Evolutionary conservation across 2,888 invertebrate genomes (phyloP), one percentile per base, ranked within the genome.

Genomic region (Pollenia labialis): DNA sequence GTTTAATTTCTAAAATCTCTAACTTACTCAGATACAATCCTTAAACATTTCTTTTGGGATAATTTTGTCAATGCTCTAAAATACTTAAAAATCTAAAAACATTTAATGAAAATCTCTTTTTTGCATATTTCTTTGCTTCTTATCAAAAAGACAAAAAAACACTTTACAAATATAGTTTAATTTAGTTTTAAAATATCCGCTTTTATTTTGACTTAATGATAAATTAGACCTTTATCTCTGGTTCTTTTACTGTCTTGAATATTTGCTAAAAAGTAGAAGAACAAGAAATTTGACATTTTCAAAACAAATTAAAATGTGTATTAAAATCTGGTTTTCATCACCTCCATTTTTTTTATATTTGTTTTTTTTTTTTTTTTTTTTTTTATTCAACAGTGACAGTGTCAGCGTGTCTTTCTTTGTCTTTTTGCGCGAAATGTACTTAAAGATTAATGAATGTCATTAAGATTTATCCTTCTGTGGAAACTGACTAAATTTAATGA

Each of bases 361-460:
- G 10, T 18, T 40, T 40, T 18, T 23, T 23, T 23, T 1, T 23
- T 23, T 9, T 60, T 11, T 32, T 32, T 32, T 32, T 0, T 32
- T 32, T 32, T 32, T 32, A 6, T 32, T 32, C 32, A 32, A 32
- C 42, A 50, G 48, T 18, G 44, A 54, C 58, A 54, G 18, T 62
- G 54, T 4, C n/a, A 52, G 16, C 18, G 8, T n/a, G 12, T 50
- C 8, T 46, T 16, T 32, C 16, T 48, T 60, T 60, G 50, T 58
- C 52, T 42, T 58, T 32, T 66, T 44, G 32, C 56, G 32, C 66
- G 10, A 72, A 50, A 84, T 68, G 32, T 79, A 72, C 66, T 74
- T 79, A 66, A 72, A 74, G 79, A 79, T 84, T 84, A 84, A 74
- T 79, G 72, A 72, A 74, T 84, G 66, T 79, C 79, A 79, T 84